Percentiles rank a stretch among this genome's conserved stretches.
phyloP scores from a whole-genome alignment of 2,888 invertebrate species.

The Diarsia brunnea region DNA sequence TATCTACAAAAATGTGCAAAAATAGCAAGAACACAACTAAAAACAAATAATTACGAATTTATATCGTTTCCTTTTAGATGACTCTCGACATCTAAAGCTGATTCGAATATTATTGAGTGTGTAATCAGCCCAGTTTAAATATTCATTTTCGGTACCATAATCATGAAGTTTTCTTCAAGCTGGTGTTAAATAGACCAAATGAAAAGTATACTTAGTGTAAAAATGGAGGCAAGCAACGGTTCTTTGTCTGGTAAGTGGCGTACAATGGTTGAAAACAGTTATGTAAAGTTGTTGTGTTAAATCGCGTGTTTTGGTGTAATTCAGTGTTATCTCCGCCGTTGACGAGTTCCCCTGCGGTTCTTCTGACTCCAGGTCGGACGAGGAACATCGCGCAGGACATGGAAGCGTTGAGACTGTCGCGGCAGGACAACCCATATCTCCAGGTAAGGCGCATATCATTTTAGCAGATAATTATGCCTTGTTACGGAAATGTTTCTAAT shows the following conservation, averaged over 20 bases:
- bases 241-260: constrained; percentile 82
- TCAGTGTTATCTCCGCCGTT: constrained; percentile 82
- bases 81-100: background rate
- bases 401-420: constrained; percentile 94
- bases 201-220: constrained; percentile 63
- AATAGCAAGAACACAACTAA: constrained; percentile 38
- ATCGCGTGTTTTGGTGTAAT: constrained; percentile 64
- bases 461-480: constrained; percentile 29
- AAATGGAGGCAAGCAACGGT: constrained; percentile 86
- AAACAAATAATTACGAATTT: constrained; percentile 20
- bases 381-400: constrained; percentile 96
- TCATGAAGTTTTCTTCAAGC: constrained; percentile 50
- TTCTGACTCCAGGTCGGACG: constrained; percentile 93
- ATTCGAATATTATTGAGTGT: constrained; percentile 19
- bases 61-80: background rate
- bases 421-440: constrained; percentile 96
- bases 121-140: constrained; percentile 34
- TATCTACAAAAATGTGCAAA: constrained; percentile 56
- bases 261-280: constrained; percentile 31
- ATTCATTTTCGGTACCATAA: constrained; percentile 43
- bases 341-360: constrained; percentile 90
- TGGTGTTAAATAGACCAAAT: constrained; percentile 50
- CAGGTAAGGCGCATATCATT: constrained; percentile 89
- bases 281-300: constrained; percentile 45
- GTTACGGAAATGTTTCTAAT: constrained; percentile 52